Conservation (phyloP, 2,797 vertebrate genomes). For the Oceanodroma leucorhoa region DNA sequence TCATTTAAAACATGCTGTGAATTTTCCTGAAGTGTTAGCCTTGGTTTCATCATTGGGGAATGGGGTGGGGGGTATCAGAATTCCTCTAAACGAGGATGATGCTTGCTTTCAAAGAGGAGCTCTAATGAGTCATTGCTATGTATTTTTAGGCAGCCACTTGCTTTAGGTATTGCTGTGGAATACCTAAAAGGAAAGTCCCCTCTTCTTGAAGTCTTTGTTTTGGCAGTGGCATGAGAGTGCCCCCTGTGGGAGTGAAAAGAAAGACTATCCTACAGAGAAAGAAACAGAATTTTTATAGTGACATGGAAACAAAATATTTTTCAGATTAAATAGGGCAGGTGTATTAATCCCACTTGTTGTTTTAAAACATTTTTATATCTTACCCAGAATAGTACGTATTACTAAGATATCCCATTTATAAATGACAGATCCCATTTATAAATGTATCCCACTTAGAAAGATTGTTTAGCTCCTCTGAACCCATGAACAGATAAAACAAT, state of each 20-base stretch:
- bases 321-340: background rate
- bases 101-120: background rate
- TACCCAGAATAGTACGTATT: background rate
- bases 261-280: background rate
- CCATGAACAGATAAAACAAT: background rate
- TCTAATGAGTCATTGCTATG: background rate
- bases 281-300: background rate
- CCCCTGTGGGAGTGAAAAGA: conserved; percentile 1
- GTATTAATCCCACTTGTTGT: background rate
- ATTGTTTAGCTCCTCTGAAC: background rate
- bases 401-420: background rate
- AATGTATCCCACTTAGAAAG: background rate
- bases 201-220: background rate
- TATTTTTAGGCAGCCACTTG: background rate
- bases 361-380: background rate
- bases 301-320: background rate
- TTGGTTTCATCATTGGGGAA: background rate
- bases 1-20: background rate
- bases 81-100: background rate
- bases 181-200: background rate
- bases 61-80: background rate
- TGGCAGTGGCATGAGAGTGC: conserved; percentile 3
- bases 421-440: background rate
- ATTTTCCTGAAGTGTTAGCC: background rate
- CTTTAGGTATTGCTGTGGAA: too few species aligned